Evolutionary conservation across 2,797 vertebrate genomes (phyloP).

Genomic region (Mormyrus hasselquistii): DNA sequence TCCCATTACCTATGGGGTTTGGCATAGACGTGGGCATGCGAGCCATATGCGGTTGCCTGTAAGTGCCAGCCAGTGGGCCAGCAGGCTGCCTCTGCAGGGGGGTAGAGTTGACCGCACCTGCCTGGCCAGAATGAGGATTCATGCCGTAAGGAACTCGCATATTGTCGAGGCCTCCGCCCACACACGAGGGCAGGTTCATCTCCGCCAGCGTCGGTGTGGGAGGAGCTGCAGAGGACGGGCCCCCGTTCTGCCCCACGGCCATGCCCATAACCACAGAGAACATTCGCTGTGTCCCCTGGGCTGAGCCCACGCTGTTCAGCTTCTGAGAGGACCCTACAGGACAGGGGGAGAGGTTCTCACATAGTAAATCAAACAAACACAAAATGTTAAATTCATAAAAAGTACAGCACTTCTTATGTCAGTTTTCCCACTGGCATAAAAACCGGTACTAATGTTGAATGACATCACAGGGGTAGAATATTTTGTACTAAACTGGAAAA

Average conservation of each 20-base stretch:
- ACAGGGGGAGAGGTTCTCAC: constrained; percentile 24
- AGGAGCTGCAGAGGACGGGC: constrained; percentile 54
- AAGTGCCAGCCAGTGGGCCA: constrained; percentile 61
- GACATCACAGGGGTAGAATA: background rate
- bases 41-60: constrained; percentile 70
- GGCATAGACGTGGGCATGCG: constrained; percentile 72
- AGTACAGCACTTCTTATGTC: background rate
- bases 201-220: constrained; percentile 69
- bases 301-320: constrained; percentile 67
- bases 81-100: constrained; percentile 68
- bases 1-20: constrained; percentile 31
- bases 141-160: constrained; percentile 73
- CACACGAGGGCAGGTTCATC: constrained; percentile 69
- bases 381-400: background rate
- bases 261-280: constrained; percentile 85
- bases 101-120: constrained; percentile 48
- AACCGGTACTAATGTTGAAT: background rate
- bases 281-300: constrained; percentile 72
- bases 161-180: constrained; percentile 60
- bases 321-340: constrained; percentile 72
- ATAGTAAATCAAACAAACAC: background rate
- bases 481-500: background rate
- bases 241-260: constrained; percentile 65
- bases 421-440: no score
- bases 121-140: constrained; percentile 59